These are phyloP conservation scores for cattle (Bos taurus) DNA, from an alignment of 2,113 vertebrate genomes.

Conservation along the genomic window DNA sequence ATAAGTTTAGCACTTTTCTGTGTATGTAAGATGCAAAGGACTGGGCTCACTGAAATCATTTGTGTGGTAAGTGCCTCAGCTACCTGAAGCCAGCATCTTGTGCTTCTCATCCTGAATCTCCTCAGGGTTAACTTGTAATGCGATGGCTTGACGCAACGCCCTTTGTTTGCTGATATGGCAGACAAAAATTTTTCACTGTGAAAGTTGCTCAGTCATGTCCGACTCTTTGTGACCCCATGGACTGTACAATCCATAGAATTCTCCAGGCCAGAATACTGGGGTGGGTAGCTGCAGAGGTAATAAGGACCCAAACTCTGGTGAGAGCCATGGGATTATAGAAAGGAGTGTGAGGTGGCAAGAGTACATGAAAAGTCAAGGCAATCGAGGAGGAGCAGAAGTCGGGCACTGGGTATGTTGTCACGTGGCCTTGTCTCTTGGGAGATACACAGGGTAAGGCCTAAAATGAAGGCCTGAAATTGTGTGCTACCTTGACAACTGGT, in stretches of 20 bases:
- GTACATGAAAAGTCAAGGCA: not conserved
- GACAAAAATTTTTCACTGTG: not conserved
- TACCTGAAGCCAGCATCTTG: not conserved
- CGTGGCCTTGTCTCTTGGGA: not conserved
- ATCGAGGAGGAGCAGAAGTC: not conserved
- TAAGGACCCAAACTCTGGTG: not conserved
- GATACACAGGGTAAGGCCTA: not conserved
- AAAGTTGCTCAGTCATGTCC: not conserved
- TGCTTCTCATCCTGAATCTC: not conserved
- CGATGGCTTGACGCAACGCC: not conserved
- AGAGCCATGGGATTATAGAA: not conserved
- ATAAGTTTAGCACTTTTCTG: not conserved
- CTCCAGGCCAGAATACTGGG: not conserved
- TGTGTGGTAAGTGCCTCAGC: not conserved
- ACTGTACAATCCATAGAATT: not conserved
- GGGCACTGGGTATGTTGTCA: no score
- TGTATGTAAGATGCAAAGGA: not conserved
- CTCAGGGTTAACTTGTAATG: not conserved
- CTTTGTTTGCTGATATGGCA: not conserved
- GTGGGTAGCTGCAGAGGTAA: not conserved
- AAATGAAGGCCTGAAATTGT: not conserved
- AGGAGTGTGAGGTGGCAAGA: not conserved
- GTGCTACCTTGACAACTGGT: not conserved
- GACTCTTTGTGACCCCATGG: not conserved
- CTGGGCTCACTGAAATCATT: not conserved